These are phyloP conservation scores for Ctenopoma kingsleyae DNA, from an alignment of 2,797 vertebrate genomes.

Conservation along the genomic window DNA sequence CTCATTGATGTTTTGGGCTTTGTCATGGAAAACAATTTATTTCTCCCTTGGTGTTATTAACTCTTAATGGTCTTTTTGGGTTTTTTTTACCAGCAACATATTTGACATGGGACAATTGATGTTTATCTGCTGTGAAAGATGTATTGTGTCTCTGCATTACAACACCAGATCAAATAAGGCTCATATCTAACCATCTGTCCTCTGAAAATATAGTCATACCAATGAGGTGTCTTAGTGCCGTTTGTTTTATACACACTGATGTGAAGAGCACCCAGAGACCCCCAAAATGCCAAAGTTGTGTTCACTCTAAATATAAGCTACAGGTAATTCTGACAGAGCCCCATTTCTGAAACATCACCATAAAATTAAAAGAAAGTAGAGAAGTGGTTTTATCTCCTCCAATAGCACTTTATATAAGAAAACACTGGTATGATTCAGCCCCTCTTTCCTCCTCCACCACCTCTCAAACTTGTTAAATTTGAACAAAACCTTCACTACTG, in stretches of 20 bases:
- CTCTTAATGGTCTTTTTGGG: background rate
- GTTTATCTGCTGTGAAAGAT: constrained; percentile 31
- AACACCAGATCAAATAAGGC: constrained; percentile 17
- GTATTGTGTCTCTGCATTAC: constrained; percentile 8
- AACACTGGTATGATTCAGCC: background rate
- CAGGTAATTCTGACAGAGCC: constrained; percentile 8
- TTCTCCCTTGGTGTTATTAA: background rate
- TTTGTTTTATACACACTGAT: constrained; percentile 55
- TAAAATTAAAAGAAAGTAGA: constrained; percentile 1
- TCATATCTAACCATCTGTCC: constrained; percentile 10
- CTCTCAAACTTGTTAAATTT: constrained; percentile 2
- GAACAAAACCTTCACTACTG: background rate
- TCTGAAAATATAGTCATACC: constrained; percentile 21
- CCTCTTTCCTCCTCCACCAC: background rate
- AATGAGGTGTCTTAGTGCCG: constrained; percentile 3
- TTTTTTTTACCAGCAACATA: background rate
- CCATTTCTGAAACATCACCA: background rate
- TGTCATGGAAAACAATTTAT: constrained; percentile 1
- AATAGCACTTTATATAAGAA: background rate
- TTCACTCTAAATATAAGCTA: constrained; percentile 60
- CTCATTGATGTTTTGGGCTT: background rate
- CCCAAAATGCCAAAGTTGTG: constrained; percentile 65
- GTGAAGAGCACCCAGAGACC: constrained; percentile 45
- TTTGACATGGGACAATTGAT: constrained; percentile 24
- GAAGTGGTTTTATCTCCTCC: constrained; percentile 3